Evolutionary conservation across 2,113 vertebrate species (phyloP), one percentile per base, ranked within the genome.

Genomic region (Prionailurus bengalensis): DNA sequence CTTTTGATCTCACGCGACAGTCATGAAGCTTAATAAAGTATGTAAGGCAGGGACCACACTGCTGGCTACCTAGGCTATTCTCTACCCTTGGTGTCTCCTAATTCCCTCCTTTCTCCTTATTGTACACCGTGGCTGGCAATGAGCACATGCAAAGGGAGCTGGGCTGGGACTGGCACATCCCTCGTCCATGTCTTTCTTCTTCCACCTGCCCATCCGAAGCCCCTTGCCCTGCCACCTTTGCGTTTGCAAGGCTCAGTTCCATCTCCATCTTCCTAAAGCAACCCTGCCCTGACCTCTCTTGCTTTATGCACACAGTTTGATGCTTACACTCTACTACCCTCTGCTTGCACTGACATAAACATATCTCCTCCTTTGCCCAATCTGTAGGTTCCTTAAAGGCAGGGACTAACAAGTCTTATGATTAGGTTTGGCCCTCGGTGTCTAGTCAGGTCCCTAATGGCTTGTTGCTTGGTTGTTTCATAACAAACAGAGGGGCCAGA

Each of bases 21-120:
- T 42, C 79, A 7, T 33, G 79, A 29, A 73, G 12, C 70, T 55
- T 95, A 31, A 29, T 42, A 31, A 82, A 76, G 33, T 31, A 4
- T 31, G 5, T 39, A 58, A 81, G 92, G 55, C 55, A 65, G 55
- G 7, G 83, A 7, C 29, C 21, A 79, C 4, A 55, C 9, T 42
- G 16, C n/a, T 21, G 16, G 61, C 12, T 4, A 58, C 11, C 36
- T 53, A 42, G 16, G 25, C 0, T 1, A 42, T 42, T 23, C 48
- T 42, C 0, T 0, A 48, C 27, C 23, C 48, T 42, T 1, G 0
- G 0, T 42, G 27, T 25, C 5, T 36, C 21, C 14, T 11, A 3
- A 53, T 25, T 33, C 19, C 8, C 8, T 53, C 19, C 58, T n/a
- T 76, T 42, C 7, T 42, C 39, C 23, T 14, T 16, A n/a, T 33